Conservation (phyloP, 2,113 vertebrate genomes). For the Syrmaticus mikado region DNA sequence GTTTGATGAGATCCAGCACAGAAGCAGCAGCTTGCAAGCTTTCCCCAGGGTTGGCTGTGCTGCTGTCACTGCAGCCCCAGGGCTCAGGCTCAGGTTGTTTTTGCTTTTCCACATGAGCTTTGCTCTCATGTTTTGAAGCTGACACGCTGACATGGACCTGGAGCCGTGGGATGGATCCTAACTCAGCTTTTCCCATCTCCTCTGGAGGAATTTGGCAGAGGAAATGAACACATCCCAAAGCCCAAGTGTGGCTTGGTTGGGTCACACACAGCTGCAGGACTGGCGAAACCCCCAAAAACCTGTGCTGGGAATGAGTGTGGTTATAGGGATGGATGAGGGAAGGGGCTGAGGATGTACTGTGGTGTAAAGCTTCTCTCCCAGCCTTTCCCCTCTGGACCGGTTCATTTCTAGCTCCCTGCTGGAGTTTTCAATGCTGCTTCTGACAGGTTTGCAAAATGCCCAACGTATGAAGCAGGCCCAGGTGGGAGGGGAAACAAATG, state of each 20-base stretch:
- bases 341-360: background rate
- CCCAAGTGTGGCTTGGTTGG: rapidly evolving
- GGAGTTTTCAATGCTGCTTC: background rate
- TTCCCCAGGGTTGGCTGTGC: background rate
- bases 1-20: rapidly evolving
- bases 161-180: background rate
- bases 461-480: background rate
- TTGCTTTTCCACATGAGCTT: background rate
- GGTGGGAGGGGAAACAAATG: background rate
- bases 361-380: background rate
- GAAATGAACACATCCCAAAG: too few species aligned
- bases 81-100: rapidly evolving
- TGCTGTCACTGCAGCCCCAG: background rate
- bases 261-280: rapidly evolving
- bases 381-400: background rate
- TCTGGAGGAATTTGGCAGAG: background rate
- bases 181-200: background rate
- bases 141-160: background rate
- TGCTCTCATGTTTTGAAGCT: background rate
- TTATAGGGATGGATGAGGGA: background rate
- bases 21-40: background rate
- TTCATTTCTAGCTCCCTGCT: background rate
- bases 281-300: background rate
- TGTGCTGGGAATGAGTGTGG: background rate
- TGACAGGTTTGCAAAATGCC: background rate